Evolutionary conservation across 1,140 invertebrate species (phyloP), one percentile per base, ranked within the genome.

Genomic region (Sinonovacula constricta): DNA sequence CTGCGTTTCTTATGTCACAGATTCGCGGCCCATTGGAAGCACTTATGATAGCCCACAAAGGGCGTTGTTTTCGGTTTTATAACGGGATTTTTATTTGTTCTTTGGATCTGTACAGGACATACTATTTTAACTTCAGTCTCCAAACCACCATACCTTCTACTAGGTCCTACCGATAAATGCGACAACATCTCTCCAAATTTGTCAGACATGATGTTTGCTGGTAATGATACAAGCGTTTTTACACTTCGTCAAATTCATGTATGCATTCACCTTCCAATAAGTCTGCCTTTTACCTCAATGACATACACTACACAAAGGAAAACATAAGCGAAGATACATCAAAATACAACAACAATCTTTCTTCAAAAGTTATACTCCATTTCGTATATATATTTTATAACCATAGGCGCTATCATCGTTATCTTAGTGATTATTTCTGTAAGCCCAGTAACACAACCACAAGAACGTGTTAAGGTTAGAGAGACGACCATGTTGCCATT

Each of bases 161-260:
- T 60, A n/a, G 68, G 68, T 2, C 68, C 68, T 7, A 71, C 68
- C 2, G 68, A 71, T 28, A 53, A 71, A 71, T 71, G 68, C 34
- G 54, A 53, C 18, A n/a, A 12, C 2, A 26, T 28, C 15, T 7
- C 3, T 39, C 3, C 12, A 36, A 39, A 7, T 5, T 12, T 39
- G 24, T 22, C 62, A 14, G 10, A 65, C 3, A 12, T 5, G 2
- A 24, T 65, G 10, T 24, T 36, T 3, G 24, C 12, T 12, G 31
- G 3, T 7, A 34, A 10, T 65, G 33, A n/a, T n/a, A 34, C 12
- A n/a, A 65, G 15, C 2, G 14, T 57, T 0, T 22, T 39, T 1
- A 15, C 24, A 34, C 14, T 18, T 3, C 3, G 18, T 4, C 49
- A 18, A 54, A 34, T 26, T 68, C 65, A 68, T 28, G 12, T 34